A percentile compares a stretch with the other conserved stretches of the same genome.
These are phyloP conservation scores for Noctilio leporinus DNA, from an alignment of 2,113 vertebrate genomes.

Conservation along the genomic window DNA sequence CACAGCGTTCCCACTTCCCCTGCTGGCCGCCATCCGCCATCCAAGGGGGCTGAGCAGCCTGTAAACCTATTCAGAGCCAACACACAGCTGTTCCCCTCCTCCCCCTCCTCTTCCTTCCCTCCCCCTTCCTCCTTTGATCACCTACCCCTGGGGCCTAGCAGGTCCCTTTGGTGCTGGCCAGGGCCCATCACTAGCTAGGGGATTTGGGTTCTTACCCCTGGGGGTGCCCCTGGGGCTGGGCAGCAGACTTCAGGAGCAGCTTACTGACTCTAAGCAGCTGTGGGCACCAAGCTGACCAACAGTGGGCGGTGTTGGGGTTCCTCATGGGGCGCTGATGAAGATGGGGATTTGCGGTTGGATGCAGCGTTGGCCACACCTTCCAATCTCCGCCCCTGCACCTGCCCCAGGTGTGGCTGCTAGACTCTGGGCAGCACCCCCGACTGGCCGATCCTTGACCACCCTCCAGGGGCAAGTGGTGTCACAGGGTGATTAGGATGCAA, in stretches of 20 bases:
- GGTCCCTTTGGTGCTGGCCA: background rate
- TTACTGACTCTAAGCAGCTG: background rate
- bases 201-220: background rate
- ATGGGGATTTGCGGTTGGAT: background rate
- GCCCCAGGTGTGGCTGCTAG: too few relatives aligned
- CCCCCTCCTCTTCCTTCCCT: slow-evolving; percentile 43
- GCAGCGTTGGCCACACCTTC: background rate
- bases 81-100: slow-evolving; percentile 66
- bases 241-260: background rate
- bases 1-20: slow-evolving; percentile 69
- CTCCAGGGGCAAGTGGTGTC: background rate
- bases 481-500: background rate
- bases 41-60: slow-evolving; percentile 61
- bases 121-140: slow-evolving; percentile 65
- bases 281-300: fast-evolving
- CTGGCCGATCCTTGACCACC: background rate
- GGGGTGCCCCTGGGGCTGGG: background rate
- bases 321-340: background rate
- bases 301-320: background rate
- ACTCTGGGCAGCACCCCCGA: background rate
- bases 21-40: slow-evolving; percentile 69
- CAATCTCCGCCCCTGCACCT: background rate
- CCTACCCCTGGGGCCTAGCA: slow-evolving; percentile 51
- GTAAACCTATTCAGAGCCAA: slow-evolving; percentile 75
- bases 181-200: background rate